phyloP scores from a whole-genome alignment of 1,140 invertebrate species.

The Listronotus bonariensis region DNA sequence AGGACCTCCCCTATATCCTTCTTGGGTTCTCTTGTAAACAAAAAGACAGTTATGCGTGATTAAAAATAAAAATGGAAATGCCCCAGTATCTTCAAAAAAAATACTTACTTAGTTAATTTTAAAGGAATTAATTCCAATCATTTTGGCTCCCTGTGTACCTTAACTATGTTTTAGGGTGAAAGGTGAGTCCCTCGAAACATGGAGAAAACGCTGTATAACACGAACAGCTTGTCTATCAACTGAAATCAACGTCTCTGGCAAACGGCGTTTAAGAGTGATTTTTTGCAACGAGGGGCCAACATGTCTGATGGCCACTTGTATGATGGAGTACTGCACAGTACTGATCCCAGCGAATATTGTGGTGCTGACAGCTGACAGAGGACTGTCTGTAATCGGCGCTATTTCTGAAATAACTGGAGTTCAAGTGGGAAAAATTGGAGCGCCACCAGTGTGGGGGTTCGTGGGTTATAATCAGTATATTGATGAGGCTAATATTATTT shows the following conservation, averaged over 20 bases:
- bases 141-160: neutral
- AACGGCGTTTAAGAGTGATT: conserved; percentile 51
- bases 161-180: conserved; percentile 27
- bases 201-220: conserved; percentile 37
- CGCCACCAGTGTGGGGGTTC: conserved; percentile 63
- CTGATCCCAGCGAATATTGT: conserved; percentile 57
- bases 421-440: conserved; percentile 56
- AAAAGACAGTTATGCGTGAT: too few species aligned
- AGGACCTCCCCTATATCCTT: too few species aligned
- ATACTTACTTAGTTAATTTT: too few species aligned
- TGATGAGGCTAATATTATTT: conserved; percentile 57
- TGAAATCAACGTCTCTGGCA: conserved; percentile 56
- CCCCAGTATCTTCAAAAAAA: too few species aligned
- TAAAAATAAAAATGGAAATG: too few species aligned
- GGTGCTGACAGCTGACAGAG: conserved; percentile 58
- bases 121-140: too few species aligned
- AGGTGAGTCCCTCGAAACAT: conserved; percentile 27
- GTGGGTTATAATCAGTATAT: conserved; percentile 59
- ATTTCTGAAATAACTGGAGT: conserved; percentile 55
- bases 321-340: conserved; percentile 53
- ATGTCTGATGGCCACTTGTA: conserved; percentile 59
- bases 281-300: conserved; percentile 58
- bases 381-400: conserved; percentile 52
- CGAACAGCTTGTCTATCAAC: conserved; percentile 39
- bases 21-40: too few species aligned